Conservation (phyloP, 1,140 invertebrate species). For the Aleiodes sp. region DNA sequence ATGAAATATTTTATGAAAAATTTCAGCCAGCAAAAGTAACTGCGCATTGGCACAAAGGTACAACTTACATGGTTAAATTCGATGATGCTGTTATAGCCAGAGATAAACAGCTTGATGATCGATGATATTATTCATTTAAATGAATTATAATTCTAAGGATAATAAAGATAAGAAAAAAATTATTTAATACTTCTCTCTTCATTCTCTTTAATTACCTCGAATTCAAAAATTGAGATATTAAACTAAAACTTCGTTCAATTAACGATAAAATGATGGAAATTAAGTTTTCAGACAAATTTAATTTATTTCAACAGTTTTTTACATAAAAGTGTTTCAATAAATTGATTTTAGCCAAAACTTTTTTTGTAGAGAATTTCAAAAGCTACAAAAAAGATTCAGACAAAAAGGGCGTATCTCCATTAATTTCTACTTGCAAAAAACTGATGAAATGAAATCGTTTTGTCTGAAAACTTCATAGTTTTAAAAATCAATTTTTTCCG, state of each 20-base stretch:
- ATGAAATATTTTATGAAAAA: conserved; percentile 22
- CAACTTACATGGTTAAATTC: conserved; percentile 99
- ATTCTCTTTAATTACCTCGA: conserved; percentile 16
- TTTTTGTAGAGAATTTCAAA: no score
- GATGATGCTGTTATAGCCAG: conserved; percentile 92
- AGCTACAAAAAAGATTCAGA: no score
- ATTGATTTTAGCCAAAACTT: no score
- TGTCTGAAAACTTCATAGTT: not conserved
- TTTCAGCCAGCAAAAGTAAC: conserved; percentile 94
- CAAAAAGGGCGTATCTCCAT: no score
- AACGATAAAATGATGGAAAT: not conserved
- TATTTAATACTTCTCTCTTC: conserved; percentile 19
- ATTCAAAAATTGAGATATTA: not conserved
- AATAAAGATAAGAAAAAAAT: conserved; percentile 26
- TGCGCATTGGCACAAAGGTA: conserved; percentile 99
- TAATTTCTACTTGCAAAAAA: no score
- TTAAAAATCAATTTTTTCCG: not conserved
- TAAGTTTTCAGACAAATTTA: no score
- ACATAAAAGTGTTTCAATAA: not conserved
- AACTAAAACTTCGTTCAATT: not conserved
- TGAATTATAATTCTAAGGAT: conserved; percentile 21
- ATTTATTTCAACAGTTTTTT: no score
- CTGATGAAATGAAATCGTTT: no score
- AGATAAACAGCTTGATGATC: conserved; percentile 92
- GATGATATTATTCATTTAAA: conserved; percentile 65